Evolutionary conservation across 2,113 vertebrate genomes (phyloP).

Genomic region (Myiozetetes cayanensis): DNA sequence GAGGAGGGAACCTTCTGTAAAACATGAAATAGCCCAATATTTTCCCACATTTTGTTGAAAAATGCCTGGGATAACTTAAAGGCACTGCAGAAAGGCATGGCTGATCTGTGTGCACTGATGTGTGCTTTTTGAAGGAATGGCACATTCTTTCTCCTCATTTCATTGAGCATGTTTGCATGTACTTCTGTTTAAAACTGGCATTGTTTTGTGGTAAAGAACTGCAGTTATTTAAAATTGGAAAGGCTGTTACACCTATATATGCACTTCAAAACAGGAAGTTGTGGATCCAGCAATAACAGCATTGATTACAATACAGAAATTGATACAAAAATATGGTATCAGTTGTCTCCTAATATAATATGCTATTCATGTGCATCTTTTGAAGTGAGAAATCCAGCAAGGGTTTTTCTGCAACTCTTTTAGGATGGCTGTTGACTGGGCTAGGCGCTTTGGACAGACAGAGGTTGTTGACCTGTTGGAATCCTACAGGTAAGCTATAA

Average conservation of each 20-base stretch:
- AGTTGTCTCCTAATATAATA: accelerated
- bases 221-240: not conserved
- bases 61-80: accelerated
- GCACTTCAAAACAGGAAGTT: not conserved
- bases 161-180: not conserved
- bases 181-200: not conserved
- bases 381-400: not conserved
- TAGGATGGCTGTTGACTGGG: constrained; percentile 94
- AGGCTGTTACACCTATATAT: not conserved
- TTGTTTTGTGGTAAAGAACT: not conserved
- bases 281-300: not conserved
- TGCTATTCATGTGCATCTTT: not conserved
- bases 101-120: accelerated
- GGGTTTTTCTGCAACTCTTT: constrained; percentile 27
- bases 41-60: not conserved
- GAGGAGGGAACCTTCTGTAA: not conserved
- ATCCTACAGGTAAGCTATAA: constrained; percentile 82
- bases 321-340: not conserved
- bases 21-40: not conserved
- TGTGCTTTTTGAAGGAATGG: not conserved
- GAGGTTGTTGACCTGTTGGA: constrained; percentile 88
- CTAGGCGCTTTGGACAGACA: constrained; percentile 84
- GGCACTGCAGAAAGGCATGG: not conserved
- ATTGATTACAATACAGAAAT: not conserved
- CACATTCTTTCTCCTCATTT: not conserved